Percentiles rank a stretch among this genome's conserved stretches.
phyloP scores from a whole-genome alignment of 1,140 invertebrate species.

The Hyles euphorbiae region DNA sequence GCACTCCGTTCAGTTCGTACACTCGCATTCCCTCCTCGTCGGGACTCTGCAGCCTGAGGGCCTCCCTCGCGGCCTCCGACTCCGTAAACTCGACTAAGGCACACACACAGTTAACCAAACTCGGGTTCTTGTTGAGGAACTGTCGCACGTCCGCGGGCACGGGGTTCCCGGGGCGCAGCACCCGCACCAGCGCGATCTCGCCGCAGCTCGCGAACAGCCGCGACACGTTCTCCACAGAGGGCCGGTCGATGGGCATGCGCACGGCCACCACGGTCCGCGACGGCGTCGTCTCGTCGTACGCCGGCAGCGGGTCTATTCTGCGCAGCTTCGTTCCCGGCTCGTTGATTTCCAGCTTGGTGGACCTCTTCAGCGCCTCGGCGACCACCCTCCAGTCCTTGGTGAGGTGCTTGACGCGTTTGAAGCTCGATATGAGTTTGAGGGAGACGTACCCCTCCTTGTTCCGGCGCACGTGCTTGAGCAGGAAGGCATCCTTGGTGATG shows the following conservation, averaged over 20 bases:
- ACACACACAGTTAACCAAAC: conserved; percentile 88
- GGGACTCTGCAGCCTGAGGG: conserved; percentile 78
- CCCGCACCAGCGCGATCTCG: conserved; percentile 90
- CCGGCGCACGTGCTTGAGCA: conserved; percentile 94
- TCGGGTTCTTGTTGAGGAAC: conserved; percentile 93
- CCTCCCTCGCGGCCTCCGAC: conserved; percentile 88
- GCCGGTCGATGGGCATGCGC: conserved; percentile 87
- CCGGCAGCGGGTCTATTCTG: conserved; percentile 88
- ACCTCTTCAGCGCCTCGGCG: conserved; percentile 86
- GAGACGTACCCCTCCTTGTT: conserved; percentile 97
- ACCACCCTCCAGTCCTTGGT: conserved; percentile 96
- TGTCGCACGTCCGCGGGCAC: conserved; percentile 92
- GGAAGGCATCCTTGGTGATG: conserved; percentile 95
- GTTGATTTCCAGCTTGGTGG: conserved; percentile 91
- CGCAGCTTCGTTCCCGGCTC: conserved; percentile 93
- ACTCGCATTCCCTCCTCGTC: conserved; percentile 73
- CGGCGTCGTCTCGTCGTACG: conserved; percentile 92
- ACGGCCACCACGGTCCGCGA: conserved; percentile 93
- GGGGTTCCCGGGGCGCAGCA: conserved; percentile 90
- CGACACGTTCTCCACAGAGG: conserved; percentile 91
- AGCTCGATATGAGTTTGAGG: conserved; percentile 94
- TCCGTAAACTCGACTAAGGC: conserved; percentile 93
- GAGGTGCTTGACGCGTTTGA: conserved; percentile 93
- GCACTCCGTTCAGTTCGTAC: conserved; percentile 77
- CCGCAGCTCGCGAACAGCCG: conserved; percentile 91